phyloP scores from a whole-genome alignment of 2,113 vertebrate species.

The Numenius arquata region DNA sequence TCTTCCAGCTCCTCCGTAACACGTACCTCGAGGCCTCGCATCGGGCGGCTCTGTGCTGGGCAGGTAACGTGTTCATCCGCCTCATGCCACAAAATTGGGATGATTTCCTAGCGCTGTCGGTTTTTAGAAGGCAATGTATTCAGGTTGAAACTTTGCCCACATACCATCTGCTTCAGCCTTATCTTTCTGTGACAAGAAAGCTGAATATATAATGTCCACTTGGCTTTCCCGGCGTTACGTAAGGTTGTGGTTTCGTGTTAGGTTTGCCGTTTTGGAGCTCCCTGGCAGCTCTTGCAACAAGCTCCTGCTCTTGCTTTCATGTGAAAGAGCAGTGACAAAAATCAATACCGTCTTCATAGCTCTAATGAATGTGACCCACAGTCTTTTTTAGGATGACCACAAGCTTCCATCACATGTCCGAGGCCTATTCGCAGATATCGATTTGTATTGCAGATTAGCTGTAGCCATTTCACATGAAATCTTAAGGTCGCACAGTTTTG shows the following conservation, averaged over 20 bases:
- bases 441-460: constrained; percentile 34
- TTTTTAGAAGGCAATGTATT: constrained; percentile 33
- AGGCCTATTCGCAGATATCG: constrained; percentile 48
- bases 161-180: constrained; percentile 39
- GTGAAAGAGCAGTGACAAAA: constrained; percentile 16
- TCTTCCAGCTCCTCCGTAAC: not conserved
- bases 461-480: constrained; percentile 16
- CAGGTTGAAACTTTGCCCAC: constrained; percentile 52
- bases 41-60: not conserved
- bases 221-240: not conserved
- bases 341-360: constrained; percentile 31
- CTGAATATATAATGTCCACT: constrained; percentile 51
- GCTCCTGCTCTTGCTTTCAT: not conserved
- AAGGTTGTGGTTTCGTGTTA: not conserved
- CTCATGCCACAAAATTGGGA: not conserved
- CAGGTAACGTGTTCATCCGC: not conserved
- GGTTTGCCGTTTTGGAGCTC: not conserved
- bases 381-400: constrained; percentile 36
- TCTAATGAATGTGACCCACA: constrained; percentile 33
- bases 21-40: not conserved
- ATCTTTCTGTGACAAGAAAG: not conserved
- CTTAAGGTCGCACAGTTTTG: constrained; percentile 15
- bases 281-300: not conserved
- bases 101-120: not conserved
- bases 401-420: not conserved